phyloP scores from a whole-genome alignment of 2,888 invertebrate species.

The Cerastoderma edule region DNA sequence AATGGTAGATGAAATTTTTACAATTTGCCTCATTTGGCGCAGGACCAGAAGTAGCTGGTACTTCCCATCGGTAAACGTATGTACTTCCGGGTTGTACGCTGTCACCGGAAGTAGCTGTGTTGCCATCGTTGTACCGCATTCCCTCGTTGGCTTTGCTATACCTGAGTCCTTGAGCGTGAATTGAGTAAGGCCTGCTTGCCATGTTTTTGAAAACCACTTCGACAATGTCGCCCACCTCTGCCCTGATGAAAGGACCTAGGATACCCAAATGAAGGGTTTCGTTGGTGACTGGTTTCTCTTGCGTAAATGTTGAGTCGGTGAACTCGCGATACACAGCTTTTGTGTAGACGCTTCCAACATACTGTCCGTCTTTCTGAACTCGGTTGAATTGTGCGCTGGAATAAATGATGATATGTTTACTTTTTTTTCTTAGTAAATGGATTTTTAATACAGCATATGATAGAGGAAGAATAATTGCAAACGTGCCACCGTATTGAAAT shows the following conservation, averaged over 20 bases:
- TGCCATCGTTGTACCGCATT: conserved; percentile 41
- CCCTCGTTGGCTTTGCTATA: conserved; percentile 67
- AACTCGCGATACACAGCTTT: conserved; percentile 71
- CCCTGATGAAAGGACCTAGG: conserved; percentile 76
- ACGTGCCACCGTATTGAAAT: no score
- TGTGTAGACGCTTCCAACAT: conserved; percentile 65
- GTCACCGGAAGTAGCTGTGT: conserved; percentile 24
- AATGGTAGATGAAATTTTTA: conserved; percentile 72
- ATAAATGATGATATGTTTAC: background rate
- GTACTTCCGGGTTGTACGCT: conserved; percentile 50
- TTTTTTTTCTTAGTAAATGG: background rate
- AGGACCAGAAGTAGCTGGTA: conserved; percentile 68
- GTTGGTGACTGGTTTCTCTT: conserved; percentile 34
- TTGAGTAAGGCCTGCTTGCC: conserved; percentile 58
- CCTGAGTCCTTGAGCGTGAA: conserved; percentile 59
- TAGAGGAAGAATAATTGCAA: no score
- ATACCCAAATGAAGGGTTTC: conserved; percentile 62
- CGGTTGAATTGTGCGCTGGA: conserved; percentile 56
- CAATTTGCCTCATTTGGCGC: conserved; percentile 68
- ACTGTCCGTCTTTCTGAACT: conserved; percentile 58
- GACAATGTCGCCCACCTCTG: conserved; percentile 75
- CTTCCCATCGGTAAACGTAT: conserved; percentile 63
- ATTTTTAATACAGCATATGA: no score
- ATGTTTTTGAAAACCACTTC: conserved; percentile 67
- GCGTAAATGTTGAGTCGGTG: conserved; percentile 66